These are phyloP conservation scores for Drosophila suzukii DNA, from an alignment of 1,140 invertebrate species.

Conservation along the genomic window DNA sequence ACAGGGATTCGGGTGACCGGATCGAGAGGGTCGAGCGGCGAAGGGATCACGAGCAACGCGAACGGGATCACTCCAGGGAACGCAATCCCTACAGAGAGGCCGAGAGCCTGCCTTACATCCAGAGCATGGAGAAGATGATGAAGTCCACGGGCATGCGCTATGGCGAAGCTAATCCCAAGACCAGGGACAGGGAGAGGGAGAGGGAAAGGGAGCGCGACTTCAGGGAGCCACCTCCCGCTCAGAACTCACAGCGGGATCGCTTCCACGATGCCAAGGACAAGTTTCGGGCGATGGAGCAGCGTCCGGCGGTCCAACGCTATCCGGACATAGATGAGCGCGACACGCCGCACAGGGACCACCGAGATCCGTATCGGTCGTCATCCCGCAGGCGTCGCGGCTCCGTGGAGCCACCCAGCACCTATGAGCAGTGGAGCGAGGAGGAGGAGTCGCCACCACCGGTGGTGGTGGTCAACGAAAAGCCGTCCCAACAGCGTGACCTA, in stretches of 20 bases:
- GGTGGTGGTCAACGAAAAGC: slow-evolving; percentile 14
- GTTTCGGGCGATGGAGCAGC: slow-evolving; percentile 89
- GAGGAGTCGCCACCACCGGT: slow-evolving; percentile 33
- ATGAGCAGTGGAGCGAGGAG: slow-evolving; percentile 79
- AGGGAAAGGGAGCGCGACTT: slow-evolving; percentile 10
- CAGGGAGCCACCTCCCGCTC: slow-evolving; percentile 5
- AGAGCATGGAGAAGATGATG: slow-evolving; percentile 84
- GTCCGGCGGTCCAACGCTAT: slow-evolving; percentile 86
- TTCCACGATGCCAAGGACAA: slow-evolving; percentile 94
- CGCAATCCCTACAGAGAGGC: slow-evolving; percentile 82
- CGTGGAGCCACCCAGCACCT: slow-evolving; percentile 59
- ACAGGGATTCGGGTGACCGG: slow-evolving; percentile 4
- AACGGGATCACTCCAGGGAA: slow-evolving; percentile 62
- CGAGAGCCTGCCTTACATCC: slow-evolving; percentile 81
- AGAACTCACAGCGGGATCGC: slow-evolving; percentile 16
- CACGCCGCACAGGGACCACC: slow-evolving; percentile 14
- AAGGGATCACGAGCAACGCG: slow-evolving; percentile 18
- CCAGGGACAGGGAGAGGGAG: slow-evolving; percentile 13
- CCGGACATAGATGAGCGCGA: slow-evolving; percentile 84
- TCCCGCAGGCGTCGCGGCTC: slow-evolving; percentile 64
- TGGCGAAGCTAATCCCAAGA: slow-evolving; percentile 43
- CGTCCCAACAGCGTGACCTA: slow-evolving; percentile 30
- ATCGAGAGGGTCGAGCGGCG: slow-evolving; percentile 31
- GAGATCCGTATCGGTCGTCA: slow-evolving; percentile 54
- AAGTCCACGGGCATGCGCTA: slow-evolving; percentile 82